Base-by-base conservation (phyloP, 2,888 invertebrate species). In the Teleogryllus oceanicus region DNA sequence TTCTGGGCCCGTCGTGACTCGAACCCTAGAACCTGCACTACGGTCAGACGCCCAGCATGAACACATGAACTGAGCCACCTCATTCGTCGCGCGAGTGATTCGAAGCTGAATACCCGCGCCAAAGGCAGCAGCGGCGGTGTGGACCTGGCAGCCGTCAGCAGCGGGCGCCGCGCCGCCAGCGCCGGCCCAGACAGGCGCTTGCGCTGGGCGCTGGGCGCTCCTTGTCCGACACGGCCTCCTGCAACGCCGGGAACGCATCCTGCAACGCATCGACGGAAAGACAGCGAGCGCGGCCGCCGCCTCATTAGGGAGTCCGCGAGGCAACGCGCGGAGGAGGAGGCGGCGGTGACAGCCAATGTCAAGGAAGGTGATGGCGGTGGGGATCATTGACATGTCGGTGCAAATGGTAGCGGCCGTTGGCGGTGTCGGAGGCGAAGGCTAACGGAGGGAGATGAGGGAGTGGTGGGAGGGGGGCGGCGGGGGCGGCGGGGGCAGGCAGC, bases 381-480 rank as follows among this genome's bases (percentile, higher is more conserved):
- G 37, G 37, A 37, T 37, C 37, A 37, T 37, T 37, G 37, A 37
- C 37, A 37, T 37, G 37, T 37, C 37, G 37, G 37, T 37, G 37
- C 37, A 37, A 37, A 37, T 11, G 80, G 78, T 20, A 78, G 81
- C 20, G 37, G 37, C 37, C 37, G 37, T 37, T 37, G 37, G 37
- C 1, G 8, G 37, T 37, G 76, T 37, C 37, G n/a, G 62, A 8
- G 62, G 1, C 16, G n/a, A 18, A n/a, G n/a, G n/a, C 13, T 18
- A 13, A n/a, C 62, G 62, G 62, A 4, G 62, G 62, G 16, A n/a
- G 16, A 4, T 62, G 62, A 62, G 8, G 13, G 49, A 76, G 50
- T 24, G 75, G 79, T 3, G 80, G 78, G 16, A 76, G 81, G 49
- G 76, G 74, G n/a, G 50, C 18, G 78, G 24, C 8, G 50, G 24